phyloP scores from a whole-genome alignment of 2,797 vertebrate species.

The Pantherophis vulpinus region DNA sequence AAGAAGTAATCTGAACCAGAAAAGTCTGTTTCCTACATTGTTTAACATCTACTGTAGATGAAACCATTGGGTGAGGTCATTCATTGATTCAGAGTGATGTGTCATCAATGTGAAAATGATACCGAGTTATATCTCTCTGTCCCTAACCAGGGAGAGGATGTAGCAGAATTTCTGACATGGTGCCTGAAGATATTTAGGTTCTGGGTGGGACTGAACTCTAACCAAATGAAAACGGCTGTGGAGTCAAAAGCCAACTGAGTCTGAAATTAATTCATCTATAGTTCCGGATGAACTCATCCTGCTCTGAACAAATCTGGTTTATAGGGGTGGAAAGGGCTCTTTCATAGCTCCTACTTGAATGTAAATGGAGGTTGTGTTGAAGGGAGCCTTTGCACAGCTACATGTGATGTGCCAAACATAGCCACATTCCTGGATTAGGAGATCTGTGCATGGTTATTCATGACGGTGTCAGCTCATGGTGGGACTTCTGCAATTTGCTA shows the following conservation, averaged over 20 bases:
- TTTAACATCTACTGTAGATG: not conserved
- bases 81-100: not conserved
- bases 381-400: not conserved
- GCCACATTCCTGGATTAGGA: not conserved
- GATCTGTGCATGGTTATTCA: not conserved
- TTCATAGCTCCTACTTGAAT: not conserved
- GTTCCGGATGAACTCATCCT: not conserved
- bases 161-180: not conserved
- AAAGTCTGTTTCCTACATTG: not conserved
- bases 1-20: constrained; percentile 1
- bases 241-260: not conserved
- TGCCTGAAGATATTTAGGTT: not conserved
- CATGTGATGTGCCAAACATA: not conserved
- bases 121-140: not conserved
- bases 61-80: not conserved
- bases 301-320: not conserved
- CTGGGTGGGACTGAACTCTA: not conserved
- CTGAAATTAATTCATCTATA: not conserved
- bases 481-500: not conserved
- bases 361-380: not conserved
- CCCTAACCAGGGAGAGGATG: not conserved
- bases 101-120: not conserved
- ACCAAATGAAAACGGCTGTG: not conserved
- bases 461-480: not conserved
- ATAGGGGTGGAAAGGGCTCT: not conserved